These are phyloP conservation scores for Automeris io DNA, from an alignment of 2,888 invertebrate genomes.

Conservation along the genomic window DNA sequence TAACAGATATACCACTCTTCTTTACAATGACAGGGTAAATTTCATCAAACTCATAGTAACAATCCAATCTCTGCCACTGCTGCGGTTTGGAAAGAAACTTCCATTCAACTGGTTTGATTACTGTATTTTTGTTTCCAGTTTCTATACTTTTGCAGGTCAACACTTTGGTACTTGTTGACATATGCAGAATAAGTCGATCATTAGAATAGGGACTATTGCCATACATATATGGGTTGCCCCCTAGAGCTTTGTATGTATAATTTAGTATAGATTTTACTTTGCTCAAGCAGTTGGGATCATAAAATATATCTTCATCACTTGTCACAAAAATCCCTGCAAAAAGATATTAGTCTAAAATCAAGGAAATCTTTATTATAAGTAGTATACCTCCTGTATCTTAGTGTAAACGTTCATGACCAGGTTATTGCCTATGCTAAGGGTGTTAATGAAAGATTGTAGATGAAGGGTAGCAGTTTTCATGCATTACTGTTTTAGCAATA, in stretches of 20 bases:
- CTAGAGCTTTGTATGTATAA: constrained; percentile 75
- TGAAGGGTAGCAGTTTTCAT: no score
- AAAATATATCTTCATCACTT: constrained; percentile 80
- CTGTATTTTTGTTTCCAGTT: constrained; percentile 56
- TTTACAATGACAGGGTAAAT: constrained; percentile 82
- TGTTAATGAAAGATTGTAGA: no score
- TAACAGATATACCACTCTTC: constrained; percentile 79
- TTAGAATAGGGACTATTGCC: constrained; percentile 71
- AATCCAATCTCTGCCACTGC: constrained; percentile 87
- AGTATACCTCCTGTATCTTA: no score
- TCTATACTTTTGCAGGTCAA: constrained; percentile 82
- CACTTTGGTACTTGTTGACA: constrained; percentile 69
- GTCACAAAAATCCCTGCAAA: constrained; percentile 83
- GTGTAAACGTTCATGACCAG: no score
- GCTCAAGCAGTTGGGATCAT: constrained; percentile 69
- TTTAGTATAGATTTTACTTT: constrained; percentile 78
- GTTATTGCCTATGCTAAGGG: no score
- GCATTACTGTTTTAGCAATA: no score
- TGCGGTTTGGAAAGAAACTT: constrained; percentile 83
- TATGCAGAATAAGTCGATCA: constrained; percentile 82
- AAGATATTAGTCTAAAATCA: no score
- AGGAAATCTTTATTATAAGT: no score
- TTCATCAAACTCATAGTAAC: constrained; percentile 85
- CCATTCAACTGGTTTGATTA: constrained; percentile 84
- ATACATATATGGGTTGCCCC: constrained; percentile 75